phyloP scores from a whole-genome alignment of 2,113 vertebrate species.

The Epinephelus fuscoguttatus region DNA sequence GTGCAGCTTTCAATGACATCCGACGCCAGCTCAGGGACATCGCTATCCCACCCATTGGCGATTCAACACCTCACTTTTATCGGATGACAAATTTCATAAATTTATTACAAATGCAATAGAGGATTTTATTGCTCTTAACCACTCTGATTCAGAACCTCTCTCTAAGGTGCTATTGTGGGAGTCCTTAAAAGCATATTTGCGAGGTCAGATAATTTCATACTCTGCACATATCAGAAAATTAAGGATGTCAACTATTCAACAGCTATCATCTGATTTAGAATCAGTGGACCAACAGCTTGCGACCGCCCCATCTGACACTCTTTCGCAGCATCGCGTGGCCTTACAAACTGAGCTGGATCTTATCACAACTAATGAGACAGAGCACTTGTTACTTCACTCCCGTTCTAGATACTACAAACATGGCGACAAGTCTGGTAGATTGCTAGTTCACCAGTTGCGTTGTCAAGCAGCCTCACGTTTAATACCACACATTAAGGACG shows the following conservation, averaged over 20 bases:
- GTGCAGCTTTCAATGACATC: background rate
- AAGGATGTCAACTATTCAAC: background rate
- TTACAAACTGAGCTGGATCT: conserved; percentile 7
- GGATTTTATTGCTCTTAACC: conserved; percentile 1
- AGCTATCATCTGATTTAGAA: background rate
- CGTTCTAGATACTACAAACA: conserved; percentile 1
- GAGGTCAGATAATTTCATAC: conserved; percentile 2
- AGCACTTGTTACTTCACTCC: background rate
- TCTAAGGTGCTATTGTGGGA: conserved; percentile 3
- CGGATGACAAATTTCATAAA: background rate
- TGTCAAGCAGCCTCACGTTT: background rate
- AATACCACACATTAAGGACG: conserved; percentile 3
- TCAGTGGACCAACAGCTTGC: background rate
- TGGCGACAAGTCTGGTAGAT: conserved; percentile 4
- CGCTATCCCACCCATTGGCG: background rate
- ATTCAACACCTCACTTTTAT: background rate
- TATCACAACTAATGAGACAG: conserved; percentile 9
- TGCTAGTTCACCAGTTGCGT: conserved; percentile 12
- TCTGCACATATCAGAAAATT: background rate
- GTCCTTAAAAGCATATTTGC: conserved; percentile 12
- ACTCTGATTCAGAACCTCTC: background rate
- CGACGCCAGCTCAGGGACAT: background rate
- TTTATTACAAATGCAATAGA: background rate
- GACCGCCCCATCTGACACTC: background rate
- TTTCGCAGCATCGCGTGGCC: background rate